phyloP scores from a whole-genome alignment of 2,113 vertebrate species.

The Regulus satrapa region DNA sequence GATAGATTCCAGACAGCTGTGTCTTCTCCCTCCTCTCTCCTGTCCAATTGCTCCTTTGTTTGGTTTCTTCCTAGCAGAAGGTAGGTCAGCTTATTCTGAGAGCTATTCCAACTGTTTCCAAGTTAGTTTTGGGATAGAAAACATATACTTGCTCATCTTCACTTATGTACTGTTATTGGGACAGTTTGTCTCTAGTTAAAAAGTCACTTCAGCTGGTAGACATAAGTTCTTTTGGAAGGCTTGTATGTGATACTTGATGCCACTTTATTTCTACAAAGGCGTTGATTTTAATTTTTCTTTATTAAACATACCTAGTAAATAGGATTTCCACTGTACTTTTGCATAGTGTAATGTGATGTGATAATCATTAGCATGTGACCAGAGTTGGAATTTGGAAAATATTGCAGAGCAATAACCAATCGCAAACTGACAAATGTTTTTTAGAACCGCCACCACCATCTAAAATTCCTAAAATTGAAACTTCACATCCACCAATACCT shows the following conservation, averaged over 20 bases:
- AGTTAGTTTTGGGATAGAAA: neutral
- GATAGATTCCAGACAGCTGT: neutral
- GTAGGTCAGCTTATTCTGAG: neutral
- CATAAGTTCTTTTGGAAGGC: neutral
- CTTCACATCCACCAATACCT: constrained; percentile 88
- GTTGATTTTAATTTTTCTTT: neutral
- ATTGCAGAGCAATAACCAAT: neutral
- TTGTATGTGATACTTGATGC: neutral
- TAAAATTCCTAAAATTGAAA: constrained; percentile 92
- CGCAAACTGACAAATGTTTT: constrained; percentile 19
- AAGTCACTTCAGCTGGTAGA: neutral
- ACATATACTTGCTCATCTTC: neutral
- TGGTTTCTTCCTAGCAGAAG: neutral
- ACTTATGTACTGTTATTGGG: neutral
- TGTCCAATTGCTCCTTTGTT: neutral
- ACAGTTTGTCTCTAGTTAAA: neutral
- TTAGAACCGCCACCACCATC: constrained; percentile 89
- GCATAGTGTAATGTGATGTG: neutral
- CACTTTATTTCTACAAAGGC: neutral
- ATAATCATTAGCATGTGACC: neutral
- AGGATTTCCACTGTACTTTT: neutral
- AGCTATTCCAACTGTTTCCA: neutral
- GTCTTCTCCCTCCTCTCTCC: neutral
- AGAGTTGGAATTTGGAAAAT: neutral
- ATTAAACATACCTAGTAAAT: neutral